Evolutionary conservation across 2,113 vertebrate species (phyloP).

Genomic region (Romanogobio albipinnatus): DNA sequence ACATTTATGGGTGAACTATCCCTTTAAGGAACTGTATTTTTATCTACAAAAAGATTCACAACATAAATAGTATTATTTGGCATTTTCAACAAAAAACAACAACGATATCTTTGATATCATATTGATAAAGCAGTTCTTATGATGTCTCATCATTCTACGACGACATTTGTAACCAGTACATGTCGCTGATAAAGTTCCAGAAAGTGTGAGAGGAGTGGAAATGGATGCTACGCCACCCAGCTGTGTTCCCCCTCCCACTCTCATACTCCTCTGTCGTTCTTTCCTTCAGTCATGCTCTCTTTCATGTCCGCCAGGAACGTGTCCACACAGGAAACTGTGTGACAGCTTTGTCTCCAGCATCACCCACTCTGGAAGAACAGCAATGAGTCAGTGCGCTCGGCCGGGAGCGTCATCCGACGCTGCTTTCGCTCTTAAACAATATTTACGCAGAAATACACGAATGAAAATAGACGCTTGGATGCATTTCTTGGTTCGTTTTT

Average conservation of each 20-base stretch:
- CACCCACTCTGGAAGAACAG: conserved; percentile 54
- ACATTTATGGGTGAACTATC: neutral
- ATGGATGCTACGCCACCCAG: neutral
- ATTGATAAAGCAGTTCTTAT: neutral
- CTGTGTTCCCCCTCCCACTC: conserved; percentile 46
- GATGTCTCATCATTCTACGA: neutral
- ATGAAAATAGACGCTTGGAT: neutral
- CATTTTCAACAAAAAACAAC: neutral
- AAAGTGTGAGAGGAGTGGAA: conserved; percentile 15
- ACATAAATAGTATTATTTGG: neutral
- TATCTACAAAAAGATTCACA: neutral
- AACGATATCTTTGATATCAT: too few relatives aligned
- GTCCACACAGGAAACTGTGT: conserved; percentile 32
- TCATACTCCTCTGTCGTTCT: neutral
- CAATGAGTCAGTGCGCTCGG: neutral
- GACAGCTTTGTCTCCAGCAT: conserved; percentile 35
- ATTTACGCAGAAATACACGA: neutral
- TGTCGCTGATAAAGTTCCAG: neutral
- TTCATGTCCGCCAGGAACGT: conserved; percentile 47
- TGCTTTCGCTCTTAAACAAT: neutral
- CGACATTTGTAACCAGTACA: neutral
- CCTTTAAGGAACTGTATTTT: neutral
- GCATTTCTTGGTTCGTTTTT: too few relatives aligned
- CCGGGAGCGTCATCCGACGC: neutral
- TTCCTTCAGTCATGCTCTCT: conserved; percentile 8